Percentiles rank a stretch among this genome's conserved stretches.
Evolutionary conservation across 2,888 invertebrate species (phyloP).

Genomic region (Heliconius sara): DNA sequence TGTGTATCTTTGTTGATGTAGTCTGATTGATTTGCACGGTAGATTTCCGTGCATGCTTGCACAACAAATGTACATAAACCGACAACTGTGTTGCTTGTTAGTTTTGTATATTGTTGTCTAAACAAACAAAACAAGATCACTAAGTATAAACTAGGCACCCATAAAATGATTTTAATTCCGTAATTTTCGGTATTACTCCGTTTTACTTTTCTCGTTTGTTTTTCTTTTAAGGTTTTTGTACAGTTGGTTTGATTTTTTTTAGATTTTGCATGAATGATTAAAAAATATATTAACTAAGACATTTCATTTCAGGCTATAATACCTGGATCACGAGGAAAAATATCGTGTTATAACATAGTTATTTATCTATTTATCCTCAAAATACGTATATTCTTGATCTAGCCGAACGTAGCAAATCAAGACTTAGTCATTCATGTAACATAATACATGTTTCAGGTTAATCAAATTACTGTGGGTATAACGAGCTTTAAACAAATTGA

Average conservation of each 20-base stretch:
- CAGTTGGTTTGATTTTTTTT: no score
- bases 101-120: background rate
- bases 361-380: background rate
- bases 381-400: background rate
- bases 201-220: no score
- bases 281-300: no score
- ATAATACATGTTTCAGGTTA: slow-evolving; percentile 7
- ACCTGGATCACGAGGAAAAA: no score
- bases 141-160: background rate
- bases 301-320: no score
- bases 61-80: background rate
- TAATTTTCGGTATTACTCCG: no score
- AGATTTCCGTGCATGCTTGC: slow-evolving; percentile 10
- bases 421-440: slow-evolving; percentile 2
- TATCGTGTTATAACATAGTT: no score
- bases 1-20: background rate
- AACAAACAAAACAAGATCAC: no score
- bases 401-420: background rate
- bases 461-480: slow-evolving; percentile 3
- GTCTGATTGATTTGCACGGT: slow-evolving; percentile 13
- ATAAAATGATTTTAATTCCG: background rate
- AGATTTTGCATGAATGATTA: no score
- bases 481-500: slow-evolving; percentile 35
- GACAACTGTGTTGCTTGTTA: background rate
- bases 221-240: no score